These are phyloP conservation scores for Neolamprologus toae DNA, from an alignment of 2,113 vertebrate species.

Conservation along the genomic window DNA sequence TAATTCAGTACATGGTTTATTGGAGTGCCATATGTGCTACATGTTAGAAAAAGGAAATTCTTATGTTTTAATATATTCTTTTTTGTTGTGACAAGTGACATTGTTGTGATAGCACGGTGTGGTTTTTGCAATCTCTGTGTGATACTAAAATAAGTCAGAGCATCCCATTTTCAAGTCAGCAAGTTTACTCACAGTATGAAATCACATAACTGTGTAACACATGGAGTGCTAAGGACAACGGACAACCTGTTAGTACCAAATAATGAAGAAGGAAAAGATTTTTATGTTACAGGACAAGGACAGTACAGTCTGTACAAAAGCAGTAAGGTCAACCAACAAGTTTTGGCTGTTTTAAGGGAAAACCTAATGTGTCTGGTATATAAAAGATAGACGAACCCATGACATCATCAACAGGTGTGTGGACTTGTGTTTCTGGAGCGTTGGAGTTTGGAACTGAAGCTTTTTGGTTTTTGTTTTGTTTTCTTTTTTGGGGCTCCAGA, in stretches of 20 bases:
- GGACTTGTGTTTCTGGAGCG: not conserved
- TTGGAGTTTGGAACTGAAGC: not conserved
- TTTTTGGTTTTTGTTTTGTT: accelerated
- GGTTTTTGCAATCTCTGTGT: not conserved
- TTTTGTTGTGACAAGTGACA: not conserved
- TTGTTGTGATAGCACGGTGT: not conserved
- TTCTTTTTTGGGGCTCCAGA: not conserved
- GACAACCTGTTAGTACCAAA: not conserved
- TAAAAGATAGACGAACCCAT: not conserved
- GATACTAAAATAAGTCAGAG: not conserved
- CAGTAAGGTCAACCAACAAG: not conserved
- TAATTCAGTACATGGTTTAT: not conserved
- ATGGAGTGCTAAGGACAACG: not conserved
- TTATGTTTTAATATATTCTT: not conserved
- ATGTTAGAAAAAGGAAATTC: not conserved
- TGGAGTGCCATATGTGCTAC: not conserved
- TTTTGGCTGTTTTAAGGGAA: not conserved
- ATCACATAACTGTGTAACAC: not conserved
- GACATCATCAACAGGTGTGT: not conserved
- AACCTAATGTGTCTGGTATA: not conserved
- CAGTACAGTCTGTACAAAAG: not conserved
- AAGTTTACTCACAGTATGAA: not conserved
- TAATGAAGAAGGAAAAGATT: not conserved
- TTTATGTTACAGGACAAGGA: not conserved
- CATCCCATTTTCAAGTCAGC: not conserved